phyloP scores from a whole-genome alignment of 2,888 invertebrate genomes.

The Eueremaeus valkanovi region DNA sequence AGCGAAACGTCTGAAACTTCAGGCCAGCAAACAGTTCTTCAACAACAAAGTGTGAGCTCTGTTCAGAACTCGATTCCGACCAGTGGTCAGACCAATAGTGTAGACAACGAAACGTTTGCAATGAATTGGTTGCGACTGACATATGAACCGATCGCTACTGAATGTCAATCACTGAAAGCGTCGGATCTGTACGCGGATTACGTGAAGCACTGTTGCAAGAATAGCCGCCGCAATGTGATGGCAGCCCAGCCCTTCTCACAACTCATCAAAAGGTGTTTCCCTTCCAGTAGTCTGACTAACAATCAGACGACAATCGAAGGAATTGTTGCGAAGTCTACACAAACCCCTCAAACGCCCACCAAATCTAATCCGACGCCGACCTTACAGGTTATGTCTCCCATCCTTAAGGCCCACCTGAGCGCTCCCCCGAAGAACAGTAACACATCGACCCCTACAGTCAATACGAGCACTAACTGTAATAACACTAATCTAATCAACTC shows the following conservation, averaged over 20 bases:
- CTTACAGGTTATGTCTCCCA: constrained; percentile 51
- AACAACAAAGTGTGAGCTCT: not conserved
- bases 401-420: constrained; percentile 77
- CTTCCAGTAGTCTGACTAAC: constrained; percentile 32
- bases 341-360: not conserved
- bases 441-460: constrained; percentile 37
- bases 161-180: constrained; percentile 27
- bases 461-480: constrained; percentile 31
- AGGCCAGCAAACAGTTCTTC: constrained; percentile 12
- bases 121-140: constrained; percentile 40
- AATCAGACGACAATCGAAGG: constrained; percentile 36
- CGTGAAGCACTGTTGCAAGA: constrained; percentile 40
- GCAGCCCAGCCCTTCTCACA: constrained; percentile 36
- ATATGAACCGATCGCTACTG: constrained; percentile 35
- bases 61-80: constrained; percentile 4
- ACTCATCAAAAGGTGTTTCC: constrained; percentile 41
- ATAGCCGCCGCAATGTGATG: constrained; percentile 39
- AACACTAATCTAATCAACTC: constrained; percentile 6
- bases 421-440: constrained; percentile 56
- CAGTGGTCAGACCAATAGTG: constrained; percentile 15
- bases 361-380: not conserved
- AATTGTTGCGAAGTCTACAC: not conserved
- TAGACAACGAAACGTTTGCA: constrained; percentile 42
- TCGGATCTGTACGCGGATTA: constrained; percentile 42
- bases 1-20: not conserved